A percentile compares a stretch with the other conserved stretches of the same genome.
phyloP scores from a whole-genome alignment of 64 coral and sea anemone genomes.

The Dendronephthya gigantea region DNA sequence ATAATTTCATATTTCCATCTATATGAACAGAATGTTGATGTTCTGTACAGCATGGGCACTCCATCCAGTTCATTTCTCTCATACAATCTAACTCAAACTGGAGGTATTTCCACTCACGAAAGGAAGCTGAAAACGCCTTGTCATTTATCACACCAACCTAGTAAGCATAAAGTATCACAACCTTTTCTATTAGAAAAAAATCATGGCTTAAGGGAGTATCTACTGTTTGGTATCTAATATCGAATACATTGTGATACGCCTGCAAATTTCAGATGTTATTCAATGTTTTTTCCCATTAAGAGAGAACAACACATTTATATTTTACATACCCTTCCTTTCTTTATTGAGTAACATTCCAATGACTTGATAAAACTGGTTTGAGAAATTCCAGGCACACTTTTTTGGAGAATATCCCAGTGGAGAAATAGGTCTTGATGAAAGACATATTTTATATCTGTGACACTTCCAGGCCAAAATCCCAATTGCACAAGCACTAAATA shows the following conservation, averaged over 20 bases:
- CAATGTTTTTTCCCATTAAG: too few relatives aligned
- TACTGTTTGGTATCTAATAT: too few relatives aligned
- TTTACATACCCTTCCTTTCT: conserved; percentile 1
- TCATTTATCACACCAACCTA: conserved; percentile 42
- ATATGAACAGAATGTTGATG: conserved; percentile 52
- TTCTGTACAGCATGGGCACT: conserved; percentile 45
- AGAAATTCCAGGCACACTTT: not conserved
- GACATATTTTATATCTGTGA: not conserved
- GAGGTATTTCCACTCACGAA: conserved; percentile 61
- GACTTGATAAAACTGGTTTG: not conserved
- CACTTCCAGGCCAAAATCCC: not conserved
- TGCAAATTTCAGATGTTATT: too few relatives aligned
- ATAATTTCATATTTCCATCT: conserved; percentile 75
- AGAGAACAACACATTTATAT: not conserved
- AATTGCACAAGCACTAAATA: too few relatives aligned
- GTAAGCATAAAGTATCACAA: not conserved
- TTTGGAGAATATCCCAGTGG: not conserved
- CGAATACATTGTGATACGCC: too few relatives aligned
- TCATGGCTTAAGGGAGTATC: not conserved
- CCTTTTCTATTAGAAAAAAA: not conserved
- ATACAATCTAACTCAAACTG: conserved; percentile 37
- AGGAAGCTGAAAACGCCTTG: conserved; percentile 26
- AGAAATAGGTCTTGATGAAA: not conserved
- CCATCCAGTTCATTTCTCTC: conserved; percentile 38
- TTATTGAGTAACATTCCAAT: not conserved